Base-by-base conservation (phyloP, 2,797 vertebrate genomes). In the Sebastes wilsoni region DNA sequence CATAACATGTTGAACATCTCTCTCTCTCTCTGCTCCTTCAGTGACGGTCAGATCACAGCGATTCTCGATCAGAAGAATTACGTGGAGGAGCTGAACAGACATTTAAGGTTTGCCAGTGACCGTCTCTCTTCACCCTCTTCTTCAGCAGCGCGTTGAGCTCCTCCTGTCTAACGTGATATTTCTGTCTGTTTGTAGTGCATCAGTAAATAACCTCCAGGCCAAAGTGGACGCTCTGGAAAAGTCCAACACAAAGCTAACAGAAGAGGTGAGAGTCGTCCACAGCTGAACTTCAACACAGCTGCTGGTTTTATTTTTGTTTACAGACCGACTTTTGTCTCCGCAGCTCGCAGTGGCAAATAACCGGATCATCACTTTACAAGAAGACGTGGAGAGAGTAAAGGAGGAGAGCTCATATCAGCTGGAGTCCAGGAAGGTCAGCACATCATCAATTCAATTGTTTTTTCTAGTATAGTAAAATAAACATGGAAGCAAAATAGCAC, bases 41-140 rank as follows among this genome's bases (percentile, higher is more conserved):
- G 98, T 6, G 99, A 99, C 72, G 98, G 98, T 52, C 98, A 99
- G 90, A 99, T 99, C 94, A 99, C 99, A 36, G 98, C 99, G 5
- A 99, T 99, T 86, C 96, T 99, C 67, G 99, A 99, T 86, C 99
- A 99, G 96, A 99, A 99, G 93, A 99, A 99, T 91, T 99, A 99
- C 9, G 97, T 99, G n/a, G 99, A 99, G 93, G 99, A 99, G 88
- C 97, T 99, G 74, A 99, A 99, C 85, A 98, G 99, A 95, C 98
- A 99, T 92, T 94, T 99, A 87, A 99, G 98, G 99, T 99, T 94
- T 3, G 84, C 70, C 23, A 0, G 25, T 0, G 3, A 28, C 1
- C 1, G 0, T 8, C 34, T 22, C 2, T 52, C 5, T 6, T 20
- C 72, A 6, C 16, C 25, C 42, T 46, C 16, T 1, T 2, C 1